Base-by-base conservation (phyloP, 2,113 vertebrate species). In the Pontoporia blainvillei region DNA sequence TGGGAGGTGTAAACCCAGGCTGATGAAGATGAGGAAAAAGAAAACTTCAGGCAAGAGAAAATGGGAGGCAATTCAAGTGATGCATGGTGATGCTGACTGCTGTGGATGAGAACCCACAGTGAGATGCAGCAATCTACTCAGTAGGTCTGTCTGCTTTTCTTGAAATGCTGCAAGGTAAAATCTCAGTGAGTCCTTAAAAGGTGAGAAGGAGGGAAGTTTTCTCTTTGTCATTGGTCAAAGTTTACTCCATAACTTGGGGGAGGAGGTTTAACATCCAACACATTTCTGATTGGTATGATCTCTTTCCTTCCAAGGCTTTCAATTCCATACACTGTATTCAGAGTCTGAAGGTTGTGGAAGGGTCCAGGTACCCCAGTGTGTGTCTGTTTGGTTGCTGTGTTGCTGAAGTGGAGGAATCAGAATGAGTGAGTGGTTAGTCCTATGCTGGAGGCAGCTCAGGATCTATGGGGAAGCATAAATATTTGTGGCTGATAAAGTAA, bases 291-390 rank as follows among this genome's bases (percentile, higher is more conserved):
- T 18, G 4, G 18, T 6, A 29, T n/a, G 13, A 17, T 21, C 6
- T 75, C 27, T 69, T 85, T 12, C 13, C 34, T 81, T 62, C 59
- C 62, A 1, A 11, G 21, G 49, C 5, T 44, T 39, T 62, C 57
- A 66, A 39, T 5, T 34, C 23, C 14, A 27, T 5, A 29, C 39
- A 0, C 7, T 23, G 46, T 15, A 14, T 23, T 67, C 13, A 2
- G n/a, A 87, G 34, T 41, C 27, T 54, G 46, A 52, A 23, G 3
- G 0, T n/a, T 7, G 17, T 4, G 6, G 17, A n/a, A 44, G 25
- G 27, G 15, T 3, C 11, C 4, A n/a, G 2, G 61, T 11, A 5
- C 2, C 12, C 25, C n/a, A 85, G 27, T 1, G 2, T 20, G 18
- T 52, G 25, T 27, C 31, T 41, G 0, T 52, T 23, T 44, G 25